Conservation (phyloP, 2,797 vertebrate genomes). For the Gallinago solitaria region DNA sequence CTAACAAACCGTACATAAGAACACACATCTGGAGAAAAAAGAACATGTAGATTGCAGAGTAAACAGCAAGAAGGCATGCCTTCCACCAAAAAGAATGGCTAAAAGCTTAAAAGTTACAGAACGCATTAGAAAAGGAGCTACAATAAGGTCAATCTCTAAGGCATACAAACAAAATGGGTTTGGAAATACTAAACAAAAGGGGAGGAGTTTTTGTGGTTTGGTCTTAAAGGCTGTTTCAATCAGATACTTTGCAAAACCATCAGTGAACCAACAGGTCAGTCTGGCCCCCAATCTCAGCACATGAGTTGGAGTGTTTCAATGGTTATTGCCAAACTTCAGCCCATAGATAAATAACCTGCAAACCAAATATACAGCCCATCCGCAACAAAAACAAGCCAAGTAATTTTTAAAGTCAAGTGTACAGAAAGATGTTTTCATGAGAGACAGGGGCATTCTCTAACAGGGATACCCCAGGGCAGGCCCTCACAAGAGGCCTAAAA, state of each 20-base stretch:
- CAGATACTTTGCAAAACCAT: not conserved
- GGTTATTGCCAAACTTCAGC: not conserved
- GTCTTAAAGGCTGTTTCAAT: not conserved
- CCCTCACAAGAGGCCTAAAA: not conserved
- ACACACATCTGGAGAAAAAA: not conserved
- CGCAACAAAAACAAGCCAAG: not conserved
- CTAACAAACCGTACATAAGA: not conserved
- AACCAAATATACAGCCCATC: not conserved
- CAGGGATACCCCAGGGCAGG: not conserved
- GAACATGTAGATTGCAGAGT: accelerated
- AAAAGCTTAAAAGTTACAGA: not conserved
- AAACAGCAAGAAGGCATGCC: not conserved
- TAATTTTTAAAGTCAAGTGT: not conserved
- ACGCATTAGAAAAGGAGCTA: not conserved
- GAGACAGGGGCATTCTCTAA: not conserved
- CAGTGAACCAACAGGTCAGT: not conserved
- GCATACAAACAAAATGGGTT: not conserved
- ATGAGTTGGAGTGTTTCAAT: not conserved
- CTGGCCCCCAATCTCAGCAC: not conserved
- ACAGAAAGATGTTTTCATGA: not conserved
- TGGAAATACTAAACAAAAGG: not conserved
- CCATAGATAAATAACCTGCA: not conserved
- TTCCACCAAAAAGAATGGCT: not conserved
- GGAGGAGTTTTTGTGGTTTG: not conserved
- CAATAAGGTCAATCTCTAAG: not conserved